Percentiles rank a stretch among this genome's conserved stretches.
Conservation (phyloP, 1,140 invertebrate genomes). For the Plodia interpunctella region DNA sequence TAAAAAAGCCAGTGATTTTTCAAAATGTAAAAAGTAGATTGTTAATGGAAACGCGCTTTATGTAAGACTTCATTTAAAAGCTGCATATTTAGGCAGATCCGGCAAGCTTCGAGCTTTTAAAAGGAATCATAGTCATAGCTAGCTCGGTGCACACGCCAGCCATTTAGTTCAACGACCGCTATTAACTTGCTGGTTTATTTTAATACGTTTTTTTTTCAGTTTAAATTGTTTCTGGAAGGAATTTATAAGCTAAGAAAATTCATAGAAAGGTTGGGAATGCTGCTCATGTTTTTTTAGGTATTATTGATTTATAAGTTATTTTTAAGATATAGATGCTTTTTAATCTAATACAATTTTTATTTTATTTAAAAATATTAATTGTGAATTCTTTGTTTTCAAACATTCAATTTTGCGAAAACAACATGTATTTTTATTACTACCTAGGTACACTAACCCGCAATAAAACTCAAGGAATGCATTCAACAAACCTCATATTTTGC, state of each 20-base stretch:
- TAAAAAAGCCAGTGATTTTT: too few species aligned
- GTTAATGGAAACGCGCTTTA: constrained; percentile 40
- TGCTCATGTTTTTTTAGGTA: too few species aligned
- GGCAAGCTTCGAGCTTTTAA: constrained; percentile 68
- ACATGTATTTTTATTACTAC: too few species aligned
- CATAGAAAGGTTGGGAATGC: too few species aligned
- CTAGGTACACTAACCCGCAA: not conserved
- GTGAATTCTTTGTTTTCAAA: too few species aligned
- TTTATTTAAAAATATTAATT: too few species aligned
- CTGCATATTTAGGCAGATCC: constrained; percentile 69
- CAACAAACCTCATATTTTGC: not conserved
- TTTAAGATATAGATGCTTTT: too few species aligned
- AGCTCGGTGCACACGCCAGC: constrained; percentile 34
- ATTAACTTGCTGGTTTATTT: not conserved
- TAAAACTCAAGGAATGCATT: not conserved
- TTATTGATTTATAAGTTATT: too few species aligned
- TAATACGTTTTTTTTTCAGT: constrained; percentile 10
- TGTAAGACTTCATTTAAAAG: constrained; percentile 73
- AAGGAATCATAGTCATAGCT: constrained; percentile 66
- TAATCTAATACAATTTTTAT: too few species aligned
- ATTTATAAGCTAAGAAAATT: too few species aligned
- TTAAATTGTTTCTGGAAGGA: not conserved
- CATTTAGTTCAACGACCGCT: not conserved
- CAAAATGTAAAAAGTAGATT: too few species aligned
- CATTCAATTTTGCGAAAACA: too few species aligned